A percentile compares a stretch with the other conserved stretches of the same genome.
Evolutionary conservation across 2,113 vertebrate species (phyloP).

Genomic region (Vireo altiloquus): DNA sequence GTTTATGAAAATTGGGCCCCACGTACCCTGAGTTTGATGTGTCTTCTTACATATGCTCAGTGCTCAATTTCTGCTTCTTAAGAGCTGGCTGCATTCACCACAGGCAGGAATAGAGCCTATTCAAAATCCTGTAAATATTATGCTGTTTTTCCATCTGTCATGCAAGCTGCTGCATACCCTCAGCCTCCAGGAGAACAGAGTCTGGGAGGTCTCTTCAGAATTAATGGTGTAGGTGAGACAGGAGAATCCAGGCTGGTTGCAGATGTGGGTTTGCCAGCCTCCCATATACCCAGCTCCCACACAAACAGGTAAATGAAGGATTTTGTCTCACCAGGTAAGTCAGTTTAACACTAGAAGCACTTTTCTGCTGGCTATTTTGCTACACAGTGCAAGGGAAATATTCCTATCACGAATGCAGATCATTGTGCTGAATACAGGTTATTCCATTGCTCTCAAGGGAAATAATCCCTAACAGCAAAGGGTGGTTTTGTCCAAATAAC

Average conservation of each 20-base stretch:
- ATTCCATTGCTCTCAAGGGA: not conserved
- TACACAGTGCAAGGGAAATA: not conserved
- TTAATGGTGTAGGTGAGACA: not conserved
- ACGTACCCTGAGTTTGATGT: not conserved
- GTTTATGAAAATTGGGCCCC: not conserved
- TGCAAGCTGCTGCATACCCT: not conserved
- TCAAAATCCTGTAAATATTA: not conserved
- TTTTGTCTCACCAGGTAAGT: not conserved
- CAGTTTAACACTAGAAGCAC: not conserved
- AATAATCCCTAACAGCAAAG: not conserved
- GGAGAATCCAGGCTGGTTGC: not conserved
- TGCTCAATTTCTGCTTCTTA: not conserved
- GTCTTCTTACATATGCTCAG: not conserved
- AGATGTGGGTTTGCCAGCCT: not conserved
- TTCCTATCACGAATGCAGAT: not conserved
- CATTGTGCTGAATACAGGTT: not conserved
- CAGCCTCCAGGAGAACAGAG: not conserved
- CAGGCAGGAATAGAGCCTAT: not conserved
- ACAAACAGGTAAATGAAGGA: not conserved
- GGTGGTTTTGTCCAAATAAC: not conserved
- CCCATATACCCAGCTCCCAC: not conserved
- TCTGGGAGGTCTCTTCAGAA: not conserved
- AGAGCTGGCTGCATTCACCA: not conserved
- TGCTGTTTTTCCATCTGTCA: not conserved
- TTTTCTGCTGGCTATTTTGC: not conserved